phyloP scores from a whole-genome alignment of 2,888 invertebrate genomes.

The Choreutis nemorana region DNA sequence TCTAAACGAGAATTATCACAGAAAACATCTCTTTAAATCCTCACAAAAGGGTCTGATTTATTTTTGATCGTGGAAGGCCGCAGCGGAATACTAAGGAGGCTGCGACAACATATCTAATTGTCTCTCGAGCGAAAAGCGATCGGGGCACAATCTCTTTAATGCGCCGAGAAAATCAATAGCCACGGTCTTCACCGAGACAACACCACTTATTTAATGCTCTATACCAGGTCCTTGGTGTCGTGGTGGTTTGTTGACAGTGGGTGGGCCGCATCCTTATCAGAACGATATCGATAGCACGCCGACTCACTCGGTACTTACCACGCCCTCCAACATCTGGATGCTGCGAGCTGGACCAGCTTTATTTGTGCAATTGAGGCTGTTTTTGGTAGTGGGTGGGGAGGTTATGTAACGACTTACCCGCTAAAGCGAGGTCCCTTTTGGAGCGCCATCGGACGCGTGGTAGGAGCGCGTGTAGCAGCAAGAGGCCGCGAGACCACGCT shows the following conservation, averaged over 20 bases:
- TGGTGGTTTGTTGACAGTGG: conserved; percentile 56
- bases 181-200: conserved; percentile 31
- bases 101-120: conserved; percentile 36
- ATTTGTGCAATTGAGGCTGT: neutral
- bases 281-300: conserved; percentile 38
- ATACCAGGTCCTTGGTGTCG: conserved; percentile 15
- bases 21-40: neutral
- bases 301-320: conserved; percentile 42
- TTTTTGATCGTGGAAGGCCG: conserved; percentile 15
- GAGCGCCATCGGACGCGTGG: conserved; percentile 60
- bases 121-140: conserved; percentile 16
- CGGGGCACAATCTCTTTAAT: conserved; percentile 21
- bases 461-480: conserved; percentile 21
- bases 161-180: conserved; percentile 50
- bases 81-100: conserved; percentile 35
- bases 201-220: conserved; percentile 20
- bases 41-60: conserved; percentile 7
- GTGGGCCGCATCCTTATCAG: conserved; percentile 49
- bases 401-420: conserved; percentile 47
- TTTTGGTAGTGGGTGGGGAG: conserved; percentile 1
- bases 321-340: conserved; percentile 46
- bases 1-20: no score
- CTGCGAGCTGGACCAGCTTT: conserved; percentile 34
- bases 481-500: conserved; percentile 27
- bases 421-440: conserved; percentile 43